A percentile compares a stretch with the other conserved stretches of the same genome.
phyloP scores from a whole-genome alignment of 2,797 vertebrate species.

The Myotis planiceps region DNA sequence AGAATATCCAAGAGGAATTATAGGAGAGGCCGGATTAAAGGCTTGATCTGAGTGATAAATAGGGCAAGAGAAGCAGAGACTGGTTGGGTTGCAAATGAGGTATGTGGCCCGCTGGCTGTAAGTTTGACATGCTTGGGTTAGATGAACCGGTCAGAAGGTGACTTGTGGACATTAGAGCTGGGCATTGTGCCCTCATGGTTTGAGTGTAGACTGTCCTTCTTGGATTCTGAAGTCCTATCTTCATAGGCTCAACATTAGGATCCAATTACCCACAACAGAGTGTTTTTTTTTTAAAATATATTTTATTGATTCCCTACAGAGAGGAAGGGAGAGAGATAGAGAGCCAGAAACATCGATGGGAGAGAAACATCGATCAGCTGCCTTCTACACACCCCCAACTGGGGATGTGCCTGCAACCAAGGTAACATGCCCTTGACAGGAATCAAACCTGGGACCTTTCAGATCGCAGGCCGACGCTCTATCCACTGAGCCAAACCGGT shows the following conservation, averaged over 20 bases:
- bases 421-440: no score
- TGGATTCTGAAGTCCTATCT: background rate
- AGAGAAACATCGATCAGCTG: no score
- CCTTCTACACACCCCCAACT: no score
- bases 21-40: slow-evolving; percentile 32
- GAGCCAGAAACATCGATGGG: no score
- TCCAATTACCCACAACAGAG: background rate
- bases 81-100: no score
- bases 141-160: background rate
- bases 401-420: no score
- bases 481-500: no score
- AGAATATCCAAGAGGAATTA: slow-evolving; percentile 49
- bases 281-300: background rate
- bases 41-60: slow-evolving; percentile 5
- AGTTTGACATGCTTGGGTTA: background rate
- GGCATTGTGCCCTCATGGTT: background rate
- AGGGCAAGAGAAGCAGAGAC: background rate
- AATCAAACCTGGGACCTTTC: no score
- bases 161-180: background rate
- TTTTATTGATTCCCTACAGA: no score
- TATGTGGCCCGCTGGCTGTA: no score
- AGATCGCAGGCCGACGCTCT: no score
- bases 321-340: no score
- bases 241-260: background rate
- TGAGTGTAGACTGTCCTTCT: background rate